Evolutionary conservation across 2,888 invertebrate species (phyloP).

Genomic region (Lamellibrachia columna): DNA sequence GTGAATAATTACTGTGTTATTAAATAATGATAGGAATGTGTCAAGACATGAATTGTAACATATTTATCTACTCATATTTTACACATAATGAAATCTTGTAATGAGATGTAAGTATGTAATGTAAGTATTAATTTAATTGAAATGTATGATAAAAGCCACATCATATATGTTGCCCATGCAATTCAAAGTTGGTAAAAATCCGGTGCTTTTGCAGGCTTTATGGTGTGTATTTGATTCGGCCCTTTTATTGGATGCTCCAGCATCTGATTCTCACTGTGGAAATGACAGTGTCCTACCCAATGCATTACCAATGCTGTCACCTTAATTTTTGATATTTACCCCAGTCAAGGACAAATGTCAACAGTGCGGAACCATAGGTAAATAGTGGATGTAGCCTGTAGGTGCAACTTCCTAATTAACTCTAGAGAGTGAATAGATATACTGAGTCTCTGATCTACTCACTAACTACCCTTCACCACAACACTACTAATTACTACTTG

Average conservation of each 20-base stretch:
- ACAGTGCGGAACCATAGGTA: neutral
- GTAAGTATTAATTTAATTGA: neutral
- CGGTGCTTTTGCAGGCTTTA: neutral
- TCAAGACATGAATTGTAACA: neutral
- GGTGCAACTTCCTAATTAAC: neutral
- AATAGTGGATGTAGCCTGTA: neutral
- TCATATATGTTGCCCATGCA: too few species aligned
- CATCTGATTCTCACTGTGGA: neutral
- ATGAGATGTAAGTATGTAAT: neutral
- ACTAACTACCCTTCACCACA: neutral
- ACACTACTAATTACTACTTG: neutral
- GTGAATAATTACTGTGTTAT: neutral
- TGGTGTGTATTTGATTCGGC: neutral
- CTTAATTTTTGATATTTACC: neutral
- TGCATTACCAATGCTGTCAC: neutral
- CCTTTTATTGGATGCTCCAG: neutral
- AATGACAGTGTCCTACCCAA: neutral
- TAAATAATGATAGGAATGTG: neutral
- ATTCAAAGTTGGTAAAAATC: neutral
- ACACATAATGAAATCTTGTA: neutral
- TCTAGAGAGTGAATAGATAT: neutral
- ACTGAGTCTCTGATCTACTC: too few species aligned
- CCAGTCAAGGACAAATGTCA: neutral
- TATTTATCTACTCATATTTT: neutral
- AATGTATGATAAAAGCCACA: too few species aligned